Evolutionary conservation across 2,113 vertebrate genomes (phyloP).

Genomic region (Fulmarus glacialis): DNA sequence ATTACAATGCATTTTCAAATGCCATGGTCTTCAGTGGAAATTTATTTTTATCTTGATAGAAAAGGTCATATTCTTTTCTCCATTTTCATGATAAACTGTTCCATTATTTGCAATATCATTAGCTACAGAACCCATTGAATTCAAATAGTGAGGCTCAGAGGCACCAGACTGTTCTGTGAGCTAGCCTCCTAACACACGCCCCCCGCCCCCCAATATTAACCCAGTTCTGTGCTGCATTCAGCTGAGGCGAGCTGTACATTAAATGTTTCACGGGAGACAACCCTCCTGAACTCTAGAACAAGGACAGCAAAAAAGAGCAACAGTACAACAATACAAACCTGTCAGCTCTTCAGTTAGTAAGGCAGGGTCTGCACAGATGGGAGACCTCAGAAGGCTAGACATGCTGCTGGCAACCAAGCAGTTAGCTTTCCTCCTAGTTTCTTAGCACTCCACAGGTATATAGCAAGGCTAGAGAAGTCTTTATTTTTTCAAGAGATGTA

Average conservation of each 20-base stretch:
- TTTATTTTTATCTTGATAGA: neutral
- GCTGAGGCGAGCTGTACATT: neutral
- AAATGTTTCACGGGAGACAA: neutral
- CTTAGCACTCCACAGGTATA: neutral
- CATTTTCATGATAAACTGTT: neutral
- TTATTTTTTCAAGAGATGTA: neutral
- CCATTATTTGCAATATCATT: neutral
- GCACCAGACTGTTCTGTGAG: neutral
- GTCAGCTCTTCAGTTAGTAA: neutral
- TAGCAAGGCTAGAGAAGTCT: neutral
- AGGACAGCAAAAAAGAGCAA: neutral
- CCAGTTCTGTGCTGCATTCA: neutral
- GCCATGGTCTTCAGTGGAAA: neutral
- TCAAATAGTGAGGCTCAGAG: neutral
- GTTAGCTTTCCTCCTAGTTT: neutral
- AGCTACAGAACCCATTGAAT: neutral
- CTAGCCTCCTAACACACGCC: neutral
- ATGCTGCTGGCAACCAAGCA: neutral
- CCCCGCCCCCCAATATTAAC: neutral
- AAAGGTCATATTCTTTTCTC: conserved; percentile 3
- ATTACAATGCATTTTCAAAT: conserved; percentile 1
- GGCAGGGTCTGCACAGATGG: neutral
- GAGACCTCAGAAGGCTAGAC: neutral
- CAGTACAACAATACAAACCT: neutral
- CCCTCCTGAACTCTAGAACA: neutral